Conservation (phyloP, 2,113 vertebrate species). For the Propithecus coquereli region DNA sequence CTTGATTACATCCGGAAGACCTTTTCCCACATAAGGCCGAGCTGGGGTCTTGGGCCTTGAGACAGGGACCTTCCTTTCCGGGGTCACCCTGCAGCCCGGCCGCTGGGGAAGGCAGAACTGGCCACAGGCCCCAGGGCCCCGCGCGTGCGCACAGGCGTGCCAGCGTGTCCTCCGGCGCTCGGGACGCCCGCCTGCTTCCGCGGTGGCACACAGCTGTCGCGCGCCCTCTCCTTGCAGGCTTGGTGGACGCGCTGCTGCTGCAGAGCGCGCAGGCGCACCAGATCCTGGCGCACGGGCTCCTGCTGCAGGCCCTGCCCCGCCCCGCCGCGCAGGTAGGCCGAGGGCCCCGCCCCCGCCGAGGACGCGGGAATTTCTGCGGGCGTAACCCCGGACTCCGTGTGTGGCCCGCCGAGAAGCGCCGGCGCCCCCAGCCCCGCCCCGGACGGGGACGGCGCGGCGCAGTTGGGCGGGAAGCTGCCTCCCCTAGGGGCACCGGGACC, state of each 20-base stretch:
- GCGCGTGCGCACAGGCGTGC: too few species aligned
- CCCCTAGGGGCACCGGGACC: not conserved
- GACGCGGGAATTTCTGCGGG: not conserved
- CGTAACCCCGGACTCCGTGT: not conserved
- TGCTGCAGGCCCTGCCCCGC: slow-evolving; percentile 87
- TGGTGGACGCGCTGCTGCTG: slow-evolving; percentile 93
- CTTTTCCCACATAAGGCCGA: not conserved
- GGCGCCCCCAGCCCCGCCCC: not conserved
- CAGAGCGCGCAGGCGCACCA: slow-evolving; percentile 94
- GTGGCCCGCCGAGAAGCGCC: not conserved
- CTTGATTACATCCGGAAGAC: not conserved
- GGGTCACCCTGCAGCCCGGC: not conserved
- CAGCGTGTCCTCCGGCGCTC: not conserved
- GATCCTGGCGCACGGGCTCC: slow-evolving; percentile 92
- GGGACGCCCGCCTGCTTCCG: not conserved
- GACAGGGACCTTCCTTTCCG: not conserved
- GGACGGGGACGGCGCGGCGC: not conserved
- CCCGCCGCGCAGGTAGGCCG: slow-evolving; percentile 74
- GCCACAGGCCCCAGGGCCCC: not conserved
- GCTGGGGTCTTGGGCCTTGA: not conserved
- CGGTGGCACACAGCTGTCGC: not conserved
- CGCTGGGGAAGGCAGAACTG: not conserved
- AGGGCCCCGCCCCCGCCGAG: slow-evolving; percentile 8
- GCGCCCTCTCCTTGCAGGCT: slow-evolving; percentile 75
- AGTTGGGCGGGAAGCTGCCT: not conserved